These are phyloP conservation scores for Eolophus roseicapilla DNA, from an alignment of 2,113 vertebrate species.

Conservation along the genomic window DNA sequence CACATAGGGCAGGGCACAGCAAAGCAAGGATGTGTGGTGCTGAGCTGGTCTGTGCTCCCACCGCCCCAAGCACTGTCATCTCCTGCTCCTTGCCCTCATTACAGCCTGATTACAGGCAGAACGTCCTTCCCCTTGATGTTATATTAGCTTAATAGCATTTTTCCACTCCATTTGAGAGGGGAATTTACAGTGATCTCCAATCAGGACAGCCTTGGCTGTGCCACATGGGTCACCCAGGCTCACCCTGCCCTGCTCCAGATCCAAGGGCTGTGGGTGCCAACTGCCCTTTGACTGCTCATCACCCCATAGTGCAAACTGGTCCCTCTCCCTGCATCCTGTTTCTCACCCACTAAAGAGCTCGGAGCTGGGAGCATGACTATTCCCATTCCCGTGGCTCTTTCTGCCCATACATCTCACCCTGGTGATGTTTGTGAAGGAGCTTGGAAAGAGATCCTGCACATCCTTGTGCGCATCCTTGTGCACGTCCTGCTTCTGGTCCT, in stretches of 20 bases:
- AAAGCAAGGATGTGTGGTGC: background rate
- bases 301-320: background rate
- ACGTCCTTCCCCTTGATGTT: constrained; percentile 20
- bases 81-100: constrained; percentile 10
- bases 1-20: background rate
- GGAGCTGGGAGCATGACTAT: background rate
- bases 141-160: constrained; percentile 62
- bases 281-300: background rate
- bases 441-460: background rate
- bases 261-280: background rate
- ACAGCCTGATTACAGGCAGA: background rate
- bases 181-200: constrained; percentile 52
- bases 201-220: constrained; percentile 13
- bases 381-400: background rate
- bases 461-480: no score
- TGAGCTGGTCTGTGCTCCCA: background rate
- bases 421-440: background rate
- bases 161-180: constrained; percentile 65
- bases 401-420: background rate
- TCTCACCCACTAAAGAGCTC: background rate
- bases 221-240: background rate
- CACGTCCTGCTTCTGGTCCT: background rate
- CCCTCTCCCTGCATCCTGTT: background rate
- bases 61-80: background rate
- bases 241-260: background rate